phyloP scores from a whole-genome alignment of 2,797 vertebrate species.

The Amphiprion clarkii region DNA sequence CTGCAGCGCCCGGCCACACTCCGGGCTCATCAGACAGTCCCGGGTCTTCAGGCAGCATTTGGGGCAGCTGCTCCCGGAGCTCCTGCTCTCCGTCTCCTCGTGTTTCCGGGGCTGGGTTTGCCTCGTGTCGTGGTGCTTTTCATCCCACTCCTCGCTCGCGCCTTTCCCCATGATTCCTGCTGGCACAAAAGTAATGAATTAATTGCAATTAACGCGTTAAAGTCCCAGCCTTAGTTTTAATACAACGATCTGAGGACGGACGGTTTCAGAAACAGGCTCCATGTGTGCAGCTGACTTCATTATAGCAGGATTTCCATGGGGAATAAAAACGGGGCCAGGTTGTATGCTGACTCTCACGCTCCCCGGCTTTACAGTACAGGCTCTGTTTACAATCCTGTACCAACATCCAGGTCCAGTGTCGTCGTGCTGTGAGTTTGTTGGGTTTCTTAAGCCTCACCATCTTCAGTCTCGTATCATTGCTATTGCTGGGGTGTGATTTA shows the following conservation, averaged over 20 bases:
- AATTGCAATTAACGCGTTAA: too few species aligned
- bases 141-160: constrained; percentile 65
- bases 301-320: constrained; percentile 1
- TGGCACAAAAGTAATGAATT: neutral
- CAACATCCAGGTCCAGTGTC: constrained; percentile 1
- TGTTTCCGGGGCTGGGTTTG: constrained; percentile 63
- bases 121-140: constrained; percentile 33
- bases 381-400: constrained; percentile 30
- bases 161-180: constrained; percentile 64
- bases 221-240: too few species aligned
- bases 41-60: constrained; percentile 71
- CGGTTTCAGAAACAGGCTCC: neutral
- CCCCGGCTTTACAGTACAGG: constrained; percentile 14
- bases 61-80: constrained; percentile 56
- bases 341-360: neutral
- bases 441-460: neutral
- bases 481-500: constrained; percentile 5
- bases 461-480: neutral
- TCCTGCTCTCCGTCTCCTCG: neutral
- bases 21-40: constrained; percentile 79
- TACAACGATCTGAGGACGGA: neutral
- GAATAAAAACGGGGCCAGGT: neutral
- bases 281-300: neutral
- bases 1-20: constrained; percentile 77
- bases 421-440: neutral